These are phyloP conservation scores for Pimpla rufipes DNA, from an alignment of 2,888 invertebrate genomes.

Conservation along the genomic window DNA sequence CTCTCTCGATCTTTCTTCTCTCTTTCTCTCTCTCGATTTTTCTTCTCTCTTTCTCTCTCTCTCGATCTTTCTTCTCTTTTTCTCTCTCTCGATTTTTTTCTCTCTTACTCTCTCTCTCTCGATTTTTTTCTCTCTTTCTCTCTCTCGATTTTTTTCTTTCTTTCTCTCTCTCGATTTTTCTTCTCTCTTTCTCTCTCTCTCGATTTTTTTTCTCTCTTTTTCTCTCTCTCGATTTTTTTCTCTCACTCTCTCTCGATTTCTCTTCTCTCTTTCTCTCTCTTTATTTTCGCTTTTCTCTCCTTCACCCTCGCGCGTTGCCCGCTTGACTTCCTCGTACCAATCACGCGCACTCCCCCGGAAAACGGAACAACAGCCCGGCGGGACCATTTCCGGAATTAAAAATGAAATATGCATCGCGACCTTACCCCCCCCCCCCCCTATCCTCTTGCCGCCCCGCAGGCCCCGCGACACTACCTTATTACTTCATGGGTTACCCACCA, in stretches of 20 bases:
- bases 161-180: constrained; percentile 11
- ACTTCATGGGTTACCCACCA: constrained; percentile 25
- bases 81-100: constrained; percentile 31
- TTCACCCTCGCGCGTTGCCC: neutral
- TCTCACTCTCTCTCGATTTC: constrained; percentile 4
- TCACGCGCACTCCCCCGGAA: constrained; percentile 66
- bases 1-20: constrained; percentile 23
- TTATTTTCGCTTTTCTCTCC: no score
- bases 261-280: constrained; percentile 20
- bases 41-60: constrained; percentile 20
- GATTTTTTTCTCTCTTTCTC: constrained; percentile 34
- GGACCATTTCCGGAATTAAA: constrained; percentile 78
- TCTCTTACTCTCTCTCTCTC: neutral
- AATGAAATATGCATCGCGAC: constrained; percentile 77
- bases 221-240: constrained; percentile 26
- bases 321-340: constrained; percentile 63
- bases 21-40: neutral
- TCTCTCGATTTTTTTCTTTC: constrained; percentile 15
- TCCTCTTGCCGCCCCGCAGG: neutral
- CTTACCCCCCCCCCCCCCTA: constrained; percentile 32
- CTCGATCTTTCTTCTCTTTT: constrained; percentile 13
- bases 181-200: constrained; percentile 9
- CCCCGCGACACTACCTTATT: constrained; percentile 22
- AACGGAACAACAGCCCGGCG: constrained; percentile 73
- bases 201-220: constrained; percentile 14